These are phyloP conservation scores for Phoxinus phoxinus DNA, from an alignment of 2,113 vertebrate genomes.

Conservation along the genomic window DNA sequence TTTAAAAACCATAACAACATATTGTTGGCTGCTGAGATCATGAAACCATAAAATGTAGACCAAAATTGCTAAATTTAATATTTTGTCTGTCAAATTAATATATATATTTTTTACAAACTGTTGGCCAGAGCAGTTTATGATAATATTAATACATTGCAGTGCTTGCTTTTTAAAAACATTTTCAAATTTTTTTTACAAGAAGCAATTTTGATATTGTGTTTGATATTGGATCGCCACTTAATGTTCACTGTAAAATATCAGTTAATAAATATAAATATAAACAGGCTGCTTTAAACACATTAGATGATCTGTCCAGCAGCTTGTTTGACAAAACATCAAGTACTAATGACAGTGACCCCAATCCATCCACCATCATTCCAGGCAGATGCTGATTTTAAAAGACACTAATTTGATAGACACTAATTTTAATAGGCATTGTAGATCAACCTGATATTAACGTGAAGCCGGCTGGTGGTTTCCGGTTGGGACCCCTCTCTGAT, in stretches of 20 bases:
- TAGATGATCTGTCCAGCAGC: conserved; percentile 1
- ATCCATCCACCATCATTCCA: conserved; percentile 5
- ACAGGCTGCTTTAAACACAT: conserved; percentile 10
- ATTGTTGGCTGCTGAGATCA: not conserved
- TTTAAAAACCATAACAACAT: not conserved
- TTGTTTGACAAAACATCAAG: conserved; percentile 16
- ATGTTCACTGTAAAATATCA: not conserved
- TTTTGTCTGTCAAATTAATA: not conserved
- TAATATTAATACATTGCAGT: not conserved
- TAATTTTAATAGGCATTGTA: conserved; percentile 5
- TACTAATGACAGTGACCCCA: conserved; percentile 41
- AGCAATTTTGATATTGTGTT: not conserved
- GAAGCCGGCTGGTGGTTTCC: not conserved
- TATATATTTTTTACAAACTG: not conserved
- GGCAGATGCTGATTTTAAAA: conserved; percentile 27
- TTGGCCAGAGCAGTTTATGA: not conserved
- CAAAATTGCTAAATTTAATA: not conserved
- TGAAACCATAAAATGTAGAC: not conserved
- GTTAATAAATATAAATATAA: not conserved
- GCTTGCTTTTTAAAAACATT: not conserved
- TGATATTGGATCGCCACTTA: not conserved
- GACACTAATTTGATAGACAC: conserved; percentile 16
- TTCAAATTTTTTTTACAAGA: no score
- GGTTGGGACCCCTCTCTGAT: no score
- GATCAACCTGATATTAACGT: not conserved